A percentile compares a stretch with the other conserved stretches of the same genome.
Conservation (phyloP, 2,888 invertebrate species). For the Ochropacha duplaris region DNA sequence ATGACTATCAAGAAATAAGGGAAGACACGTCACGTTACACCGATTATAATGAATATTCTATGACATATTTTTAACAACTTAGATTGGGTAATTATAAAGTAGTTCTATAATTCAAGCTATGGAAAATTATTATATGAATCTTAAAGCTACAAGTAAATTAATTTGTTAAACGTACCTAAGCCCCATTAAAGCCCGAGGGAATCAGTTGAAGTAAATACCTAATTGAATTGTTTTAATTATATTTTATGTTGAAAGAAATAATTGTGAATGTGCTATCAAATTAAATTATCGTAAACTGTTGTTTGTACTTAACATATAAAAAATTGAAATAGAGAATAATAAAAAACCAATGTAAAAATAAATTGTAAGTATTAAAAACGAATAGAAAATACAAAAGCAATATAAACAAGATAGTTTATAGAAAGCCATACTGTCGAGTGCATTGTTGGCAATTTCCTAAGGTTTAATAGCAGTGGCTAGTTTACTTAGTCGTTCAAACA, state of each 20-base stretch:
- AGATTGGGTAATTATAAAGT: too few relatives aligned
- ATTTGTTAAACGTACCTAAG: neutral
- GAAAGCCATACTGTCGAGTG: conserved; percentile 27
- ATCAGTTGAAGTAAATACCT: neutral
- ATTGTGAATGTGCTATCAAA: too few relatives aligned
- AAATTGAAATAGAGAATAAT: too few relatives aligned
- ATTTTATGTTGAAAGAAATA: too few relatives aligned
- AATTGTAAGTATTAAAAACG: neutral
- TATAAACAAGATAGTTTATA: conserved; percentile 22
- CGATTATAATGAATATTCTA: too few relatives aligned
- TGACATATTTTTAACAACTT: too few relatives aligned
- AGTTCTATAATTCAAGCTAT: too few relatives aligned
- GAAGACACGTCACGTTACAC: too few relatives aligned
- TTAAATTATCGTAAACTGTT: too few relatives aligned
- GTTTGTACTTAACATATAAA: too few relatives aligned
- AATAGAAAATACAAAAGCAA: neutral
- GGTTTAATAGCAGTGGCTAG: conserved; percentile 48
- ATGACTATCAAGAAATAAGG: too few relatives aligned
- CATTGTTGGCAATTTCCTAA: conserved; percentile 47
- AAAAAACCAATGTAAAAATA: neutral
- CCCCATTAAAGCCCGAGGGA: neutral
- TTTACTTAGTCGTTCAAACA: conserved; percentile 56
- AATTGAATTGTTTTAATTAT: neutral
- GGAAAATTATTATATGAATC: neutral
- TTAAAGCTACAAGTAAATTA: neutral